Conservation (phyloP, 2,888 invertebrate species). For the Tortrix viridana region DNA sequence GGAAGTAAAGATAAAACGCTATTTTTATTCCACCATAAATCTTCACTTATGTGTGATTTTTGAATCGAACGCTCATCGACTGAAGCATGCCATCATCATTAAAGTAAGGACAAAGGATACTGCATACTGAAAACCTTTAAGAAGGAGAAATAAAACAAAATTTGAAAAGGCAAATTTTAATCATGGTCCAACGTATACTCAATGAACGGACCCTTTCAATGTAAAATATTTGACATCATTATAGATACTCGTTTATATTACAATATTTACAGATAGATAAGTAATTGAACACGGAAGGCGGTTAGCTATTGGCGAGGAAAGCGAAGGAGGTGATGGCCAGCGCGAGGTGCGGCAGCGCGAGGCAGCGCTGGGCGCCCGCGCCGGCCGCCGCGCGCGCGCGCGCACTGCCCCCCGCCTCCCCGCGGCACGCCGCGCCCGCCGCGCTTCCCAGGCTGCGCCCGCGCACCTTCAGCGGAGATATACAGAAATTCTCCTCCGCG, state of each 20-base stretch:
- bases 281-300: slow-evolving; percentile 75
- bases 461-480: slow-evolving; percentile 93
- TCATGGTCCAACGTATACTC: slow-evolving; percentile 83
- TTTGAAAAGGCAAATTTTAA: slow-evolving; percentile 82
- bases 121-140: background rate
- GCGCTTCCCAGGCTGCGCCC: slow-evolving; percentile 88
- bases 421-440: slow-evolving; percentile 68
- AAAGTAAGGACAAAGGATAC: slow-evolving; percentile 12
- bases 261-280: slow-evolving; percentile 79
- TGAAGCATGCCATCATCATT: slow-evolving; percentile 20
- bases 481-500: slow-evolving; percentile 91
- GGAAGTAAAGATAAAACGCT: slow-evolving; percentile 78
- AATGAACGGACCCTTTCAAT: slow-evolving; percentile 82
- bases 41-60: slow-evolving; percentile 54
- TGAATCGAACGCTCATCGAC: slow-evolving; percentile 41
- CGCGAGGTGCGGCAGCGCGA: slow-evolving; percentile 56
- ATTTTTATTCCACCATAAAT: slow-evolving; percentile 70
- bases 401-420: slow-evolving; percentile 70
- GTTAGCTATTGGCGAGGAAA: slow-evolving; percentile 71
- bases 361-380: slow-evolving; percentile 53
- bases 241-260: slow-evolving; percentile 73
- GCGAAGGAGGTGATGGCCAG: slow-evolving; percentile 62
- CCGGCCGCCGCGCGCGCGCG: slow-evolving; percentile 63
- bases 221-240: slow-evolving; percentile 77
- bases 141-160: slow-evolving; percentile 47